phyloP scores from a whole-genome alignment of 2,113 vertebrate species.

The Notiomystis cincta region DNA sequence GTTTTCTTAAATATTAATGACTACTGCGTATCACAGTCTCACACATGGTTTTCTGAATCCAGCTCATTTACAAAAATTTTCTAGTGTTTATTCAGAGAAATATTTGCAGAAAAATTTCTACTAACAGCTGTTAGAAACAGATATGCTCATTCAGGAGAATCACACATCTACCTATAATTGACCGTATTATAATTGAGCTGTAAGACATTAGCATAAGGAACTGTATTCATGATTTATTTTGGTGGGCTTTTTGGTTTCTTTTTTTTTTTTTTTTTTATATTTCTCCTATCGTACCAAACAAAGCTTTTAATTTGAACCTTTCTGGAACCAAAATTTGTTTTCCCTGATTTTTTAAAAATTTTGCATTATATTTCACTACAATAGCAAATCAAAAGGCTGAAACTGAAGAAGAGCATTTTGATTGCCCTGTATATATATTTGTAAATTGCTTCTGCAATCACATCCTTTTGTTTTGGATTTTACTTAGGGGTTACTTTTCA shows the following conservation, averaged over 20 bases:
- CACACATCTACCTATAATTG: rapidly evolving
- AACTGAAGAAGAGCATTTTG: neutral
- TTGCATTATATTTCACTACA: neutral
- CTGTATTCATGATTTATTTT: neutral
- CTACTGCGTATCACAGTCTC: neutral
- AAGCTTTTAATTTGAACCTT: neutral
- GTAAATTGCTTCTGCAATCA: neutral
- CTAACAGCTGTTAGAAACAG: neutral
- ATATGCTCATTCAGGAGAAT: rapidly evolving
- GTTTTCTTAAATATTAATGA: neutral
- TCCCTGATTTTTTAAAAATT: neutral
- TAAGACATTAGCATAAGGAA: neutral
- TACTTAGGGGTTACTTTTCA: neutral
- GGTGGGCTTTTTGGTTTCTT: too few relatives aligned
- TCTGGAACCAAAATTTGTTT: neutral
- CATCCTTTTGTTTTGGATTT: neutral
- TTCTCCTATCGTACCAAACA: neutral
- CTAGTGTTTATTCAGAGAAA: neutral
- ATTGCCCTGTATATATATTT: neutral
- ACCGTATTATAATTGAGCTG: too few relatives aligned
- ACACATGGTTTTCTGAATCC: neutral
- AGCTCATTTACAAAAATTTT: neutral
- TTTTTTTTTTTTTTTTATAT: neutral
- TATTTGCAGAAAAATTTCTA: neutral
- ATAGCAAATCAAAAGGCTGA: neutral